phyloP scores from a whole-genome alignment of 2,797 vertebrate species.

The Paguma larvata region DNA sequence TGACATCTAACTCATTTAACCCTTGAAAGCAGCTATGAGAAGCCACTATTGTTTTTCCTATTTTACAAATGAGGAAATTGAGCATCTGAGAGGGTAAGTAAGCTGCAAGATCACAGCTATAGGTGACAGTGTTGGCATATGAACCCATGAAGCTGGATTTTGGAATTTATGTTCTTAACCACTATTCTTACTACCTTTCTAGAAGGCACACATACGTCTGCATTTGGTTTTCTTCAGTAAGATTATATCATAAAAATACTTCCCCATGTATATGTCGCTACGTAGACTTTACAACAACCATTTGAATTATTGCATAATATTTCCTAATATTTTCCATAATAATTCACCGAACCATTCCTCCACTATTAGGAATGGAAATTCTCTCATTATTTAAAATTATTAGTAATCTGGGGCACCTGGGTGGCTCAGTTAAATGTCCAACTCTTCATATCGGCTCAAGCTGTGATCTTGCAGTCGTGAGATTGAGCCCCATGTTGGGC shows the following conservation, averaged over 20 bases:
- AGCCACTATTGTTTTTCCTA: background rate
- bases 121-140: background rate
- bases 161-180: background rate
- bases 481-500: no score
- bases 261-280: background rate
- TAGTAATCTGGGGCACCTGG: background rate
- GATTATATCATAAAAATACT: background rate
- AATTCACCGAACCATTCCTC: background rate
- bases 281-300: constrained; percentile 55
- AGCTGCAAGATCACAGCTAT: background rate
- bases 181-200: background rate
- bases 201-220: background rate
- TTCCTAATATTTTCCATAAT: constrained; percentile 35
- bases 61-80: background rate
- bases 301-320: background rate
- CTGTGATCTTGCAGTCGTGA: no score
- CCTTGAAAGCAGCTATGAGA: background rate
- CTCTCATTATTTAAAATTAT: constrained; percentile 39
- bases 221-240: constrained; percentile 10
- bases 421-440: no score
- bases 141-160: background rate
- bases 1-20: background rate
- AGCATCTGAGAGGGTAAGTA: background rate
- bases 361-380: background rate
- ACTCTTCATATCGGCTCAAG: no score